Base-by-base conservation (phyloP, 37 sponge, comb jelly and placozoan species). In the Halisarca cf. caerulea region DNA sequence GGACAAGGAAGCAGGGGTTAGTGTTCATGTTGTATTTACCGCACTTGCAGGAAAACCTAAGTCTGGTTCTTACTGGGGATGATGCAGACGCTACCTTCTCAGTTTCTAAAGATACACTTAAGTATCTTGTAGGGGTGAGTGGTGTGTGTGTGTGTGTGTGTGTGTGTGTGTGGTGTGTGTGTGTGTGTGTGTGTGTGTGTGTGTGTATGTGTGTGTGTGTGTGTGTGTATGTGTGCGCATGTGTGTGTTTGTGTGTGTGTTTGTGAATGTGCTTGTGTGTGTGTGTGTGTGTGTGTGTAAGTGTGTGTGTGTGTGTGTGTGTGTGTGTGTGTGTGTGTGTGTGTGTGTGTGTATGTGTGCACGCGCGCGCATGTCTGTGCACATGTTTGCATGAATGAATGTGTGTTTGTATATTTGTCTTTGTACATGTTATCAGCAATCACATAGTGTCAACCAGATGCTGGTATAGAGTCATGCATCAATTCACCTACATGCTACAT, bases 81-180 rank as follows among this genome's bases (percentile, higher is more conserved):
- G 69, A 68, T 34, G 69, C 35, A 3, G 32, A 4, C 27, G 30
- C n/a, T 3, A 34, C 35, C 34, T 68, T 68, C 35, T 34, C 69
- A 32, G 15, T 4, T 34, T 1, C 15, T 68, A 34, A 28, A 3
- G 1, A 30, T 32, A 1, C 69, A 28, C 17, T 34, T 68, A 27
- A 34, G 17, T 34, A 34, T 68, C 1, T 34, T 28, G 17, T 34
- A 68, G 69, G 35, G 35, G 7, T 68, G 35, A 7, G 33, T 34
- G n/a, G 69, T 68, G 69, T 68, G 69, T 62, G 64, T 62, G 64
- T 62, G 64, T 27, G 64, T 62, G 64, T 62, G 64, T 62, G 64
- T 62, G 64, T 62, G 64, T 62, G 64, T 62, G 64, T 62, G 64
- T 62, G n/a, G 64, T 62, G 64, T 62, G 64, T 62, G 64, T 62